Base-by-base conservation (phyloP, 1,140 invertebrate genomes). In the Pseudoatta argentina region DNA sequence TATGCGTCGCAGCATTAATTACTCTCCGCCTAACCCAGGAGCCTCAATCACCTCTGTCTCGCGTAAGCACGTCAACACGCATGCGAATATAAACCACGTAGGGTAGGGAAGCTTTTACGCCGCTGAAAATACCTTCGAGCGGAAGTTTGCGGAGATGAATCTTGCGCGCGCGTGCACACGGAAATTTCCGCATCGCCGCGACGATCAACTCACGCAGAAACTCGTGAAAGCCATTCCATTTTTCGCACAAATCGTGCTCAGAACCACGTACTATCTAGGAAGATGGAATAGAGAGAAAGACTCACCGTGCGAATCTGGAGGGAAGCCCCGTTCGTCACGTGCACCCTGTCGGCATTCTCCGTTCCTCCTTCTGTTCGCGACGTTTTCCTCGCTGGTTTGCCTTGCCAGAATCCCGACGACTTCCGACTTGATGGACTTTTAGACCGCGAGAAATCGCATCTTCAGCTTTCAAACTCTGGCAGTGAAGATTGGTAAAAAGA, bases 311-410 rank as follows among this genome's bases (percentile, higher is more conserved):
- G 67, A 88, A 88, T 61, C 86, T 88, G 89, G 86, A 79, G 87
- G 89, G 77, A 88, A 90, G 73, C 83, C 12, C 88, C 88, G 88
- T 91, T 88, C 75, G 91, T 91, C 91, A 91, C 91, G 90, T 91
- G 73, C 82, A 63, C 83, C 61, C 87, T 39, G 73, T 39, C 67
- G 77, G 86, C 89, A 90, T 91, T 86, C 86, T 89, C 48, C 57
- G 79, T 59, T 5, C 59, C 72, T 63, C 57, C 59, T 86, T 48
- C 57, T 48, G 57, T 14, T 63, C 69, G 66, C 59, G 73, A 71
- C 69, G 57, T 77, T 77, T 72, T 69, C 18, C 34, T 57, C 66
- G 57, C 24, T 53, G 55, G 14, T 34, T 79, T 48, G 44, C 44
- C 73, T 73, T 86, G 69, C 69, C 30, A 24, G 21, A 59, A 44